Evolutionary conservation across 2,113 vertebrate genomes (phyloP), one percentile per base, ranked within the genome.

Genomic region (Hippocampus abdominalis): DNA sequence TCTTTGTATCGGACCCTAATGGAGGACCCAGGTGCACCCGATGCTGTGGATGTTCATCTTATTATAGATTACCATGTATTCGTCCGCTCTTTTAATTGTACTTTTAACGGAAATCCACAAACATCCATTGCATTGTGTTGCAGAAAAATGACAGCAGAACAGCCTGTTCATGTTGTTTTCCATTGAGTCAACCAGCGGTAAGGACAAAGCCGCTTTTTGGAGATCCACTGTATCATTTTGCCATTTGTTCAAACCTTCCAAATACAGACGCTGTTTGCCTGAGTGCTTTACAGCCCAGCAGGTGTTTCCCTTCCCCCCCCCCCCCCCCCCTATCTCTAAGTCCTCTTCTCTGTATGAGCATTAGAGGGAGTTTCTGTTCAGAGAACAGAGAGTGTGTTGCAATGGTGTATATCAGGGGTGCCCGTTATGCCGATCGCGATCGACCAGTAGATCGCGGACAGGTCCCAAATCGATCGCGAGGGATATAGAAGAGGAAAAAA

Each of bases 151-250:
- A 57, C 23, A 61, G 15, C 25, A 32, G 36, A 32, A 64, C 4
- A 15, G 2, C 10, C 3, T 8, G 10, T 23, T 64, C 16, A 42
- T 23, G 40, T 23, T 44, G 3, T 64, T 64, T 59, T 71, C 44
- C 51, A 23, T 15, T 72, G 2, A 49, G 60, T 32, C 48, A 8
- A 4, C 1, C 20, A 8, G 66, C 18, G n/a, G 11, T 3, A 13
- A 27, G 21, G 54, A 29, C 67, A 54, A 77, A 54, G 76, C 74
- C 70, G 48, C 62, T 16, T 59, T 75, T 85, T 71, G 61, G 56
- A 32, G 66, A 40, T 75, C 57, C 76, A 87, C 87, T 89, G 89
- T 90, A 90, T 90, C 87, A 89, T 90, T 87, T 86, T 78, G 83
- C 79, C 83, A 88, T 90, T 89, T 87, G 86, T 88, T 85, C 59